Percentiles rank a stretch among this genome's conserved stretches.
Conservation (phyloP, 1,140 invertebrate species). For the Helicoverpa zea region DNA sequence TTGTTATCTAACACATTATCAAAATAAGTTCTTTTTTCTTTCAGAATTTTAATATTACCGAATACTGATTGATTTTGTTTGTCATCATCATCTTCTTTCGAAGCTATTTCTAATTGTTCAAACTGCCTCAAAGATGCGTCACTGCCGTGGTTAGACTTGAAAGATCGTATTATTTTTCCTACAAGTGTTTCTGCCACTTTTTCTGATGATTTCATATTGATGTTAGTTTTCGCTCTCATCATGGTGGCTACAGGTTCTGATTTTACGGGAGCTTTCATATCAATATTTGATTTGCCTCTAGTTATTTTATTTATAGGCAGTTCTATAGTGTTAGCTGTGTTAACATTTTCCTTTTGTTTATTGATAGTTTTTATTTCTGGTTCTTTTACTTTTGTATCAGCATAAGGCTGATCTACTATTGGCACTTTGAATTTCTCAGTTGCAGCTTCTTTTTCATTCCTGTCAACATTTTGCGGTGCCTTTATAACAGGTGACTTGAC, state of each 20-base stretch:
- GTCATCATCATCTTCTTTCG: conserved; percentile 53
- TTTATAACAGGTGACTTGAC: conserved; percentile 40
- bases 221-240: conserved; percentile 13
- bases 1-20: conserved; percentile 16
- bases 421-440: conserved; percentile 13
- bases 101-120: conserved; percentile 72
- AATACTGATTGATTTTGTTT: conserved; percentile 51
- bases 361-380: neutral
- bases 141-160: conserved; percentile 55
- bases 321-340: neutral
- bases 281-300: conserved; percentile 11
- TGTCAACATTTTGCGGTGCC: conserved; percentile 9
- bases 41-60: conserved; percentile 58
- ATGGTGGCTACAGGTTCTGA: neutral
- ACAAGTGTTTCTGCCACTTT: conserved; percentile 60
- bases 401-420: neutral
- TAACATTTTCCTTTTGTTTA: neutral
- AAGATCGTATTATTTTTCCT: conserved; percentile 44
- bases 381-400: neutral
- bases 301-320: neutral
- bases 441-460: conserved; percentile 14
- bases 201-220: conserved; percentile 7
- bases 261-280: conserved; percentile 22
- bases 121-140: conserved; percentile 74
- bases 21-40: conserved; percentile 59